These are phyloP conservation scores for Catocala nupta DNA, from an alignment of 2,888 invertebrate species.

Conservation along the genomic window DNA sequence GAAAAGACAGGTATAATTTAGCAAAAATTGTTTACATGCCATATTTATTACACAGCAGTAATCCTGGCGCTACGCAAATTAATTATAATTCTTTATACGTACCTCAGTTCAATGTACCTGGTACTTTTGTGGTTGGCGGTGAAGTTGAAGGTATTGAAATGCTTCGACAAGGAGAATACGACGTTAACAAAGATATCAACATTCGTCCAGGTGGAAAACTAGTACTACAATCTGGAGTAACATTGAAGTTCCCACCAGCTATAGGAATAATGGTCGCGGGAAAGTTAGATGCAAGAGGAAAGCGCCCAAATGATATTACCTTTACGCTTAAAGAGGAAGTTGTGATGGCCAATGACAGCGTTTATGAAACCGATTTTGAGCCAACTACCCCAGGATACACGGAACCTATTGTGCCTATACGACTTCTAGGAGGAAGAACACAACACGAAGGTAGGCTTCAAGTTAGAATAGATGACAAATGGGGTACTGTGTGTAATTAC, in stretches of 20 bases:
- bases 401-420: constrained; percentile 90
- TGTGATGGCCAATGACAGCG: constrained; percentile 88
- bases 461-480: constrained; percentile 93
- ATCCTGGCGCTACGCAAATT: constrained; percentile 94
- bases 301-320: constrained; percentile 92
- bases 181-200: constrained; percentile 97
- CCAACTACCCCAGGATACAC: constrained; percentile 88
- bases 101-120: constrained; percentile 91
- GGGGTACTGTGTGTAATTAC: constrained; percentile 99
- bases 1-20: constrained; percentile 97
- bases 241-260: constrained; percentile 95
- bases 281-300: constrained; percentile 93
- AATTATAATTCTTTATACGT: constrained; percentile 92
- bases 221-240: constrained; percentile 95
- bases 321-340: constrained; percentile 93
- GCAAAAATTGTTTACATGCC: constrained; percentile 97
- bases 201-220: constrained; percentile 97
- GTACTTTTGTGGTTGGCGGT: constrained; percentile 93
- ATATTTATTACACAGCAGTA: constrained; percentile 95
- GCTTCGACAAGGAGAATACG: constrained; percentile 94
- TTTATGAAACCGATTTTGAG: constrained; percentile 87
- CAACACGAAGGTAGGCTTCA: constrained; percentile 95
- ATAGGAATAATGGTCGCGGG: constrained; percentile 99
- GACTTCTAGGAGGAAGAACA: constrained; percentile 93
- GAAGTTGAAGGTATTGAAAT: constrained; percentile 97